Base-by-base conservation (phyloP, 2,113 vertebrate genomes). In the Nymphicus hollandicus region DNA sequence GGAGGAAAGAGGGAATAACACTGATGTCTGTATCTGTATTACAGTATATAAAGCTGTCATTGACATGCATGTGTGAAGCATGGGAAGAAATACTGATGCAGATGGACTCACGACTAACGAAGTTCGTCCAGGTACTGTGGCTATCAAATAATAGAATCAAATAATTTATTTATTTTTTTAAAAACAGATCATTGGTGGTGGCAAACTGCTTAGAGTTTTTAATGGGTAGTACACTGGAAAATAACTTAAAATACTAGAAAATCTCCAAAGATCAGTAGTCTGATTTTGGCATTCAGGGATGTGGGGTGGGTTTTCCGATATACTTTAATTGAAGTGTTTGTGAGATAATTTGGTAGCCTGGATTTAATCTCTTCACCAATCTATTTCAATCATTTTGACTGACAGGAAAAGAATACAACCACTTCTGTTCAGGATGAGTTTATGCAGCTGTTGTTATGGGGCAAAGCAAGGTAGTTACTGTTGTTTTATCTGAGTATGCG, bases 11-110 rank as follows among this genome's bases (percentile, higher is more conserved):
- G 39, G 25, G 23, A 89, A 17, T 65, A 84, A 50, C 3, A 1
- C 24, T 84, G 0, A 37, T 31, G 78, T 53, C 66, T 93, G 24
- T 91, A 19, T 90, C 60, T 95, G 31, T 71, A 2, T 92, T 93
- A 46, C 88, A 99, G 99, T 99, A 99, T 95, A 98, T 99, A 95
- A 99, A 99, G 64, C 96, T 99, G 66, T 99, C 99, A 2, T 96
- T 99, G 78, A 99, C 98, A 0, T 99, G 99, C 69, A 99, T 99
- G 99, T 99, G 99, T 97, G 99, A 99, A 91, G 99, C 99, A 0
- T 99, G 99, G 99, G 99, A 99, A 92, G 99, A 99, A 95, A 99
- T 99, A 94, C 81, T 99, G 79, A 99, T 99, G 99, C 99, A 99
- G 97, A 99, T 99, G 99, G 99, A 99, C 87, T 99, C 99, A 18